Percentiles rank a stretch among this genome's conserved stretches.
phyloP scores from a whole-genome alignment of 2,797 vertebrate species.

The Onychomys arenicola region DNA sequence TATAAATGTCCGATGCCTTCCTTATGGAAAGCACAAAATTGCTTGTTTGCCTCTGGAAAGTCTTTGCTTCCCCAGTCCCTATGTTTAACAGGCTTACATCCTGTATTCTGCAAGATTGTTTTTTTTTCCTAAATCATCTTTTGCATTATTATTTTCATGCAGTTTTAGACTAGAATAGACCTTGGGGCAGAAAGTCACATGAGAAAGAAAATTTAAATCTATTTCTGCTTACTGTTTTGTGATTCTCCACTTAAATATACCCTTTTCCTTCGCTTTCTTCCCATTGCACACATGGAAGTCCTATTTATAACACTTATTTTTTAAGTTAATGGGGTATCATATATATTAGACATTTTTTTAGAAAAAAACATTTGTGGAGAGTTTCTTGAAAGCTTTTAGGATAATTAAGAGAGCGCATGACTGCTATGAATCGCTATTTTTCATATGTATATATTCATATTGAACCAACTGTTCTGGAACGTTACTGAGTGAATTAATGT shows the following conservation, averaged over 20 bases:
- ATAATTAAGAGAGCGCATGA: slow-evolving; percentile 56
- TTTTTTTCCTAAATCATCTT: slow-evolving; percentile 33
- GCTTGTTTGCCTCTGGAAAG: not conserved
- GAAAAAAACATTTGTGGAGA: slow-evolving; percentile 48
- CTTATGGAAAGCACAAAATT: not conserved
- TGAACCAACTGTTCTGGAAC: slow-evolving; percentile 48
- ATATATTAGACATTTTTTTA: not conserved
- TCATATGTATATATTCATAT: slow-evolving; percentile 45
- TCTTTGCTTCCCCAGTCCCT: not conserved
- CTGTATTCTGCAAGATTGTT: not conserved
- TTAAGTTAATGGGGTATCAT: not conserved
- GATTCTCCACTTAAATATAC: not conserved
- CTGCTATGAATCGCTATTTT: slow-evolving; percentile 44
- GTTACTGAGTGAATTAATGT: slow-evolving; percentile 62
- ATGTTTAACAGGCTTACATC: not conserved
- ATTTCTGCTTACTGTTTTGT: slow-evolving; percentile 46
- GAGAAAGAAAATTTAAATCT: slow-evolving; percentile 60
- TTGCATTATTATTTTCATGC: slow-evolving; percentile 15
- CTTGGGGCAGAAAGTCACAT: not conserved
- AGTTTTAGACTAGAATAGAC: slow-evolving; percentile 40
- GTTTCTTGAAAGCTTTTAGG: slow-evolving; percentile 71
- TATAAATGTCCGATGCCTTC: not conserved
- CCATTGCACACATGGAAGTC: not conserved
- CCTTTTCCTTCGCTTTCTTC: not conserved
- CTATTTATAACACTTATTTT: slow-evolving; percentile 10